Conservation (phyloP, 1,140 invertebrate genomes). For the Callitettix versicolor region DNA sequence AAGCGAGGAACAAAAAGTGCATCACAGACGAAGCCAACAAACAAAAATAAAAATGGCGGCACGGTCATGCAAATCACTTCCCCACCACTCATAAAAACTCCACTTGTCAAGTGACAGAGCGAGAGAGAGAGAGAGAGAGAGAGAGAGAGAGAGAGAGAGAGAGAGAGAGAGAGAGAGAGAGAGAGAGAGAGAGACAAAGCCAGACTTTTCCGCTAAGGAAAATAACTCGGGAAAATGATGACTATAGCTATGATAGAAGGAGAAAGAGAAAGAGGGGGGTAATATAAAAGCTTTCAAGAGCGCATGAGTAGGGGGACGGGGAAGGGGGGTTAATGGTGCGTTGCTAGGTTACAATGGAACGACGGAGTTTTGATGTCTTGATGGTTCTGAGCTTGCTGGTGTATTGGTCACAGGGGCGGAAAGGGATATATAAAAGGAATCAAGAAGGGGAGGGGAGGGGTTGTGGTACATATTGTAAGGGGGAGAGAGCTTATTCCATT, state of each 20-base stretch:
- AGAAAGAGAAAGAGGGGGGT: too few relatives aligned
- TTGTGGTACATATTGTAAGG: too few relatives aligned
- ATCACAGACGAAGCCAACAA: slow-evolving; percentile 13
- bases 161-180: slow-evolving; percentile 14
- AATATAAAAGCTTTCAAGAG: too few relatives aligned
- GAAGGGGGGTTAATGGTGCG: slow-evolving; percentile 26
- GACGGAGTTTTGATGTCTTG: slow-evolving; percentile 19
- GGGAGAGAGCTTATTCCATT: too few relatives aligned
- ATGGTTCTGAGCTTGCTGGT: slow-evolving; percentile 20
- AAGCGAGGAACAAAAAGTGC: slow-evolving; percentile 15
- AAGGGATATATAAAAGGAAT: too few relatives aligned
- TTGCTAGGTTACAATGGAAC: slow-evolving; percentile 26
- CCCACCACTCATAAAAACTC: slow-evolving; percentile 16
- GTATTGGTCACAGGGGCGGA: too few relatives aligned
- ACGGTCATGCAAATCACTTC: slow-evolving; percentile 16
- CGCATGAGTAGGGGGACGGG: slow-evolving; percentile 15
- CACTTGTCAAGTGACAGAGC: too few relatives aligned
- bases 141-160: slow-evolving; percentile 13
- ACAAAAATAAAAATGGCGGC: slow-evolving; percentile 21
- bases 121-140: neutral
- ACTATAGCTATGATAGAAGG: too few relatives aligned
- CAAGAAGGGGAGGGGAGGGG: too few relatives aligned
- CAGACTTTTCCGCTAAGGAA: too few relatives aligned
- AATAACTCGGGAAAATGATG: too few relatives aligned
- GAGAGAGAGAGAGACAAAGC: slow-evolving; percentile 14